Base-by-base conservation (phyloP, 2,797 vertebrate genomes). In the Emydoidea blandingii region DNA sequence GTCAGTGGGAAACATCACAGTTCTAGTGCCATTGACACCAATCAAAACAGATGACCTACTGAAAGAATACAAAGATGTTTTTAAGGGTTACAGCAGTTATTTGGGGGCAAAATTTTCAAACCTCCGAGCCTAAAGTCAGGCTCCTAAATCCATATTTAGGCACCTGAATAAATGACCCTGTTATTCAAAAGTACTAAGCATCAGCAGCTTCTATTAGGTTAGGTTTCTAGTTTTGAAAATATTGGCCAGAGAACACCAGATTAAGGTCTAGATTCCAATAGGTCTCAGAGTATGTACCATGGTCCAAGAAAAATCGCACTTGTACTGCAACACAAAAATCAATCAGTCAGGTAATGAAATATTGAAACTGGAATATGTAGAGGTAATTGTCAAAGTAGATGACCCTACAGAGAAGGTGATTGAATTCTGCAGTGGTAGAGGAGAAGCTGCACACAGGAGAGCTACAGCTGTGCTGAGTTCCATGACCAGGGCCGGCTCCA, bases 181-280 rank as follows among this genome's bases (percentile, higher is more conserved):
- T 80, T 91, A 79, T 57, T 96, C 53, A 72, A 23, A 95, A 79
- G 62, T 12, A 85, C 21, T 23, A 87, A 86, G 65, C 37, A 53
- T 34, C 74, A 85, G 57, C 54, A 85, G 34, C 2, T 72, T 11
- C 2, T 62, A 74, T 90, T 81, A 68, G 19, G 34, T 14, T 54
- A n/a, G 78, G 9, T 8, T 29, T 88, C 62, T 91, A 62, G 11
- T 79, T 53, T 83, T 95, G 85, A 91, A 92, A 87, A 87, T 93
- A 37, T 0, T 12, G 56, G 68, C 44, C 59, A 62, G 29, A 6
- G 11, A 76, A 41, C 79, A 89, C 57, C 62, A 79, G 31, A 89
- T 89, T 68, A 85, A 83, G 54, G 57, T 62, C 57, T 31, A 57
- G 56, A 57, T 57, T 57, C 56, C 56, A 29, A 12, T 57, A 29